phyloP scores from a whole-genome alignment of 92 coral and sea anemone species.

The Actinostola sp. region DNA sequence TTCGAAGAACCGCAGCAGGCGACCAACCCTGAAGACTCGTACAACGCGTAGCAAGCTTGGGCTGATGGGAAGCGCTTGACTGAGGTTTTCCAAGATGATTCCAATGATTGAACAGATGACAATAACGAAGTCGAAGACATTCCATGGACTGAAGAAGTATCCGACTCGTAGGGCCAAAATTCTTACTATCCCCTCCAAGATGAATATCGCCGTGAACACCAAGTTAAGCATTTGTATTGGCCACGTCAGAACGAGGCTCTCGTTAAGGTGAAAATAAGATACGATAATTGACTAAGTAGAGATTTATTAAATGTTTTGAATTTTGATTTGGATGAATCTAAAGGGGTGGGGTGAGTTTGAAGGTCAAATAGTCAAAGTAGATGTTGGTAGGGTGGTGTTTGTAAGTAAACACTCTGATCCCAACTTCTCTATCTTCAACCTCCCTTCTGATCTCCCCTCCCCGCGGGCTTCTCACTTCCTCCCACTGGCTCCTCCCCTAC shows the following conservation, averaged over 20 bases:
- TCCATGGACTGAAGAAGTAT: constrained; percentile 86
- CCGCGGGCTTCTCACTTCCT: not conserved
- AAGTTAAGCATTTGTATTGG: constrained; percentile 76
- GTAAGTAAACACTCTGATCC: no score
- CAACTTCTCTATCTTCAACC: no score
- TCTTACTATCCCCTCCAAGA: constrained; percentile 85
- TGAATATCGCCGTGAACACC: constrained; percentile 80
- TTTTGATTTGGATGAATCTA: no score
- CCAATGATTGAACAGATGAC: constrained; percentile 85
- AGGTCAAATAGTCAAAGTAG: no score
- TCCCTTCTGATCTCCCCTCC: not conserved
- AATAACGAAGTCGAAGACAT: constrained; percentile 83
- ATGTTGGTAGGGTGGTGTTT: no score
- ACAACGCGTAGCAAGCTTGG: constrained; percentile 90
- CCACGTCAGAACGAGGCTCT: constrained; percentile 56
- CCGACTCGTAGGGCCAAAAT: constrained; percentile 79
- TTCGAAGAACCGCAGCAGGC: constrained; percentile 90
- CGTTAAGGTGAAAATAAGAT: not conserved
- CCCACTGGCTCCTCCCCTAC: not conserved
- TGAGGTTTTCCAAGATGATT: constrained; percentile 70
- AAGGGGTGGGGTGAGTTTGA: no score
- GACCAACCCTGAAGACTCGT: constrained; percentile 88
- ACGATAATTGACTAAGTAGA: not conserved
- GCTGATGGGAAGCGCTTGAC: constrained; percentile 65
- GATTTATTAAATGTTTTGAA: no score